Conservation (phyloP, 2,797 vertebrate species). For the Siniperca scherzeri region DNA sequence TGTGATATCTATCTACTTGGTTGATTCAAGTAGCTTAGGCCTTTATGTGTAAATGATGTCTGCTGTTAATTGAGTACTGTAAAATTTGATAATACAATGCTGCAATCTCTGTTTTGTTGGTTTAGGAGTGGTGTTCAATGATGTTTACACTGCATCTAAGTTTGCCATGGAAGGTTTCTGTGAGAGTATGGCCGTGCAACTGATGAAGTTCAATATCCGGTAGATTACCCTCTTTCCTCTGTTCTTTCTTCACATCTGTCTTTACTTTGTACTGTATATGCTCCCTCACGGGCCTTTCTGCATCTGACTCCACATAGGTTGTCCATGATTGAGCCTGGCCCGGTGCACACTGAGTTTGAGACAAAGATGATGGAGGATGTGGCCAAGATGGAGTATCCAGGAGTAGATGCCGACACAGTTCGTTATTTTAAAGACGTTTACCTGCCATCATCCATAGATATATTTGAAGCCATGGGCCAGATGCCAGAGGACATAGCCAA, state of each 20-base stretch:
- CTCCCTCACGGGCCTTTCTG: conserved; percentile 5
- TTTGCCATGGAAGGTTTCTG: conserved; percentile 97
- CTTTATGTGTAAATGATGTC: conserved; percentile 15
- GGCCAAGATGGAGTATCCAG: conserved; percentile 88
- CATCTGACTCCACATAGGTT: conserved; percentile 79
- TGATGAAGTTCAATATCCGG: conserved; percentile 94
- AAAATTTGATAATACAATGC: not conserved
- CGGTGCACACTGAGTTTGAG: conserved; percentile 93
- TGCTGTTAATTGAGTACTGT: conserved; percentile 3
- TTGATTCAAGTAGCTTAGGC: not conserved
- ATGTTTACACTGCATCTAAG: conserved; percentile 95
- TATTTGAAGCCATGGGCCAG: conserved; percentile 93
- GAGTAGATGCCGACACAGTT: conserved; percentile 88
- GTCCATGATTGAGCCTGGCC: conserved; percentile 95
- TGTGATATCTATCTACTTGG: not conserved
- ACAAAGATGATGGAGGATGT: conserved; percentile 92
- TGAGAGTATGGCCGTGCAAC: conserved; percentile 94
- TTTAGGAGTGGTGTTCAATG: conserved; percentile 93
- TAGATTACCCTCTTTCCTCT: conserved; percentile 74
- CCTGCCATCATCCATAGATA: conserved; percentile 90
- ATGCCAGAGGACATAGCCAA: conserved; percentile 90
- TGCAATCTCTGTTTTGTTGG: conserved; percentile 27
- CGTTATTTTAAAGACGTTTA: conserved; percentile 92
- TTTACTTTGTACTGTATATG: conserved; percentile 16
- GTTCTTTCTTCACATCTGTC: conserved; percentile 33